phyloP scores from a whole-genome alignment of 2,113 vertebrate species.

The Murina feae region DNA sequence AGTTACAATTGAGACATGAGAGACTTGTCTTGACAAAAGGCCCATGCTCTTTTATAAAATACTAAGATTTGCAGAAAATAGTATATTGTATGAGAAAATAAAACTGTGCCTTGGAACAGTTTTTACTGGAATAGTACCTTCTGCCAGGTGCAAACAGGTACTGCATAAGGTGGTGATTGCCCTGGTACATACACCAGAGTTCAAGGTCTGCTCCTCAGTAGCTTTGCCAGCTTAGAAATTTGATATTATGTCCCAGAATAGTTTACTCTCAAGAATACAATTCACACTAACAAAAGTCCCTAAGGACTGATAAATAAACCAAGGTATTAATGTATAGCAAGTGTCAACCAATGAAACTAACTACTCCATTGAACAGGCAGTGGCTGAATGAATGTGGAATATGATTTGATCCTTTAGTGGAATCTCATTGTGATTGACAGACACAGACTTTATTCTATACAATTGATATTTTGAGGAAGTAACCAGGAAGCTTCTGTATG shows the following conservation, averaged over 20 bases:
- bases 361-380: background rate
- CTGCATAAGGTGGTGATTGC: background rate
- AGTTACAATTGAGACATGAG: background rate
- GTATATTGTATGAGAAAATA: background rate
- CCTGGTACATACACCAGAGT: background rate
- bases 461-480: background rate
- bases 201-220: background rate
- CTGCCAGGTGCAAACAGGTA: background rate
- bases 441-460: background rate
- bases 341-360: background rate
- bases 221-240: background rate
- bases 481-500: constrained; percentile 1
- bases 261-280: background rate
- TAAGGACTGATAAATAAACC: background rate
- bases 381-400: background rate
- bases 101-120: background rate
- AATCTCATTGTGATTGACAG: background rate
- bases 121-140: background rate
- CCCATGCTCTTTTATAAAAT: background rate
- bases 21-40: constrained; percentile 9
- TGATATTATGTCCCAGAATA: background rate
- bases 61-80: background rate
- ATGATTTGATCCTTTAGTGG: background rate
- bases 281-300: background rate
- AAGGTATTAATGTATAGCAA: background rate